Evolutionary conservation across 2,797 vertebrate genomes (phyloP).

Genomic region (Meda fulgida): DNA sequence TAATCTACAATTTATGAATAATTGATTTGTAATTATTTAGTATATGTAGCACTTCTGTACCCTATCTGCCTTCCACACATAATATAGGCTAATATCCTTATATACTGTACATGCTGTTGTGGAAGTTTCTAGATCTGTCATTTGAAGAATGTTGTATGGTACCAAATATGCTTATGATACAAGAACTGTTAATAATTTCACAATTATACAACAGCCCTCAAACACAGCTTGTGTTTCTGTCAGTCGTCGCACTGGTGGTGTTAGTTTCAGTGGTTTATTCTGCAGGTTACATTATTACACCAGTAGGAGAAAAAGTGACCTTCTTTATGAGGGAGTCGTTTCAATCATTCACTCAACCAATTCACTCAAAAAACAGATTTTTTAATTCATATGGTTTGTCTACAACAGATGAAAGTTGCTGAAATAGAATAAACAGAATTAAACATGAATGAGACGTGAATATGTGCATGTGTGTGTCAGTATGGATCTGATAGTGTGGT

Average conservation of each 20-base stretch:
- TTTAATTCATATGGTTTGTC: conserved; percentile 27
- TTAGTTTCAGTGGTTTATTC: background rate
- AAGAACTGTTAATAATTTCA: background rate
- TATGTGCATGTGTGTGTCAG: background rate
- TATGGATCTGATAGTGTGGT: background rate
- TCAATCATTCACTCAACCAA: background rate
- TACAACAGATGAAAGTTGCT: conserved; percentile 26
- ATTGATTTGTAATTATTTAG: background rate
- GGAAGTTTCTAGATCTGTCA: background rate
- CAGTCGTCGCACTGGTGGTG: background rate
- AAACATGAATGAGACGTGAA: conserved; percentile 32
- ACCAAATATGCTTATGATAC: background rate
- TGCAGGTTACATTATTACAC: background rate
- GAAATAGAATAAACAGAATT: conserved; percentile 44
- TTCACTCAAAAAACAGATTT: background rate
- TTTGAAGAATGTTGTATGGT: background rate
- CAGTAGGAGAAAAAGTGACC: background rate
- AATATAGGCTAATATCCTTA: background rate
- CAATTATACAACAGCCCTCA: background rate
- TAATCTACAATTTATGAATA: background rate
- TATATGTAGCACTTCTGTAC: background rate
- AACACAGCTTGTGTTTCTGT: background rate
- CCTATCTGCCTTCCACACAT: background rate
- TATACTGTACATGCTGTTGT: too few species aligned
- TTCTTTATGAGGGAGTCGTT: background rate